Percentiles rank a stretch among this genome's conserved stretches.
Evolutionary conservation across 2,888 invertebrate species (phyloP).

Genomic region (Cataglyphis rosenhaueri): DNA sequence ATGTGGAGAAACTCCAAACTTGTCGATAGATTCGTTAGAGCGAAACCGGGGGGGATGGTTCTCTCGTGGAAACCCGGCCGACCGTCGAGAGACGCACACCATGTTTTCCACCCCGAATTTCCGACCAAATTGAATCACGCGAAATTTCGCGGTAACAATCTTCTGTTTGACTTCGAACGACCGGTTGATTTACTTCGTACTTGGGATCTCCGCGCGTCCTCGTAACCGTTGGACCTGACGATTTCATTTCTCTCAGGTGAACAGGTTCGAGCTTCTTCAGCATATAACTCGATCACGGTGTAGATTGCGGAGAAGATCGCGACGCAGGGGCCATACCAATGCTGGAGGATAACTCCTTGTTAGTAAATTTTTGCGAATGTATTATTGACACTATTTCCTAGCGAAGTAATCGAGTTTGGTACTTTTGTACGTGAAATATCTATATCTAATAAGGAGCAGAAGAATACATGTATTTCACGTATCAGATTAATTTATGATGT

Average conservation of each 20-base stretch:
- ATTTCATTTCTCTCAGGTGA: constrained; percentile 43
- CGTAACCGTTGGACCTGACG: constrained; percentile 16
- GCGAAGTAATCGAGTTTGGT: neutral
- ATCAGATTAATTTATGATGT: neutral
- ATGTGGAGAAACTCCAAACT: constrained; percentile 51
- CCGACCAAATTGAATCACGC: constrained; percentile 76
- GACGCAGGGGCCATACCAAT: neutral
- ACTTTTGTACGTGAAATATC: neutral
- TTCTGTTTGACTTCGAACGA: constrained; percentile 81
- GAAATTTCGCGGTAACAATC: constrained; percentile 77
- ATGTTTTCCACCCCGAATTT: constrained; percentile 71
- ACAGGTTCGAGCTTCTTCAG: constrained; percentile 19
- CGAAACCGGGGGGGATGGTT: constrained; percentile 22
- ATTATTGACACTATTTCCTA: neutral
- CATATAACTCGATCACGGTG: constrained; percentile 32
- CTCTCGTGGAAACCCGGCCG: constrained; percentile 30
- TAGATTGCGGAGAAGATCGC: constrained; percentile 28
- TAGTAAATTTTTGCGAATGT: constrained; percentile 7
- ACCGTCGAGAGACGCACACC: constrained; percentile 18
- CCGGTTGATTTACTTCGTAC: constrained; percentile 76
- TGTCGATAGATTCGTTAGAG: constrained; percentile 72
- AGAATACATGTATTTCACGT: neutral
- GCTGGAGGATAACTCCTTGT: neutral
- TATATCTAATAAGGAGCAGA: neutral
- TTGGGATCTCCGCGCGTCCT: constrained; percentile 44